phyloP scores from a whole-genome alignment of 2,797 vertebrate species.

The Sphaeramia orbicularis region DNA sequence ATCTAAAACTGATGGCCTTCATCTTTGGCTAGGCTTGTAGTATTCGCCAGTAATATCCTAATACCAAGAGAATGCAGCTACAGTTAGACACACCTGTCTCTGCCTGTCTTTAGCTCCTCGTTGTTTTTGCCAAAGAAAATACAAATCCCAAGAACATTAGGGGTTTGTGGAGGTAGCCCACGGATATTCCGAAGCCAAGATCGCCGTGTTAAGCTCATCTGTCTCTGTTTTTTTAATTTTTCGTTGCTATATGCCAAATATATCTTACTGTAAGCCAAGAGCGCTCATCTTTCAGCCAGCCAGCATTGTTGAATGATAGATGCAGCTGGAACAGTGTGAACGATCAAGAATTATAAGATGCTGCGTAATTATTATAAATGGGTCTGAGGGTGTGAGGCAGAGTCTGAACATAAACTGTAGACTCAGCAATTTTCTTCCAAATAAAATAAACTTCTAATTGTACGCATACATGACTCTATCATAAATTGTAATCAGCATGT shows the following conservation, averaged over 20 bases:
- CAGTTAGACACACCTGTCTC: conserved; percentile 67
- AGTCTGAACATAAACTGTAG: conserved; percentile 18
- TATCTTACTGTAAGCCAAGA: conserved; percentile 53
- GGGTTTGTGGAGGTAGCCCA: conserved; percentile 39
- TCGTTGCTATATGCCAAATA: conserved; percentile 59
- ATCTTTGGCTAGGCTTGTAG: conserved; percentile 45
- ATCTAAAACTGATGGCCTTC: conserved; percentile 59
- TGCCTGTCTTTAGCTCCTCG: conserved; percentile 44
- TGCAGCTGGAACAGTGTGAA: conserved; percentile 36
- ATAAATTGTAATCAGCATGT: conserved; percentile 59
- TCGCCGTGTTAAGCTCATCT: conserved; percentile 57
- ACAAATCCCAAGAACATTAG: conserved; percentile 43
- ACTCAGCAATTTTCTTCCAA: conserved; percentile 36
- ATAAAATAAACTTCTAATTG: conserved; percentile 48
- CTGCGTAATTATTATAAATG: conserved; percentile 30
- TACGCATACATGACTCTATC: conserved; percentile 28
- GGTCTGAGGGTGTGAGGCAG: conserved; percentile 14
- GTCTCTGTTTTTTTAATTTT: conserved; percentile 50
- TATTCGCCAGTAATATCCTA: conserved; percentile 62
- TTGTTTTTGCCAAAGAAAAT: conserved; percentile 69
- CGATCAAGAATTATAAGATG: conserved; percentile 50
- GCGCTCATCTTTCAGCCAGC: conserved; percentile 44
- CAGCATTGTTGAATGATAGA: conserved; percentile 41
- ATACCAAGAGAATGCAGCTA: conserved; percentile 59
- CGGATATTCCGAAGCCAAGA: conserved; percentile 46